A percentile compares a stretch with the other conserved stretches of the same genome.
Conservation (phyloP, 2,888 invertebrate species). For the Agrotis ipsilon region DNA sequence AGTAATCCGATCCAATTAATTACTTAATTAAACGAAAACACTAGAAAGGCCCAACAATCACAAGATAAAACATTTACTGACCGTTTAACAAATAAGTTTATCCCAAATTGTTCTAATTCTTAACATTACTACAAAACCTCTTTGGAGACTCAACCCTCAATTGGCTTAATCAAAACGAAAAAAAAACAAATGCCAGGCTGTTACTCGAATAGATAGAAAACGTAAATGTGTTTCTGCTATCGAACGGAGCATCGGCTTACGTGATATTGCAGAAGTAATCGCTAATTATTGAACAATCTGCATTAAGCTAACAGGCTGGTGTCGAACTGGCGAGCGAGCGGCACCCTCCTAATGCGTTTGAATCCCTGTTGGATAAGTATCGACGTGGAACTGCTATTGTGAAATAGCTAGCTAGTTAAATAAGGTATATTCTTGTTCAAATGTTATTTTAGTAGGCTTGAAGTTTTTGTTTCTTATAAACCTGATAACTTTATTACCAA, state of each 20-base stretch:
- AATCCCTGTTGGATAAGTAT: conserved; percentile 4
- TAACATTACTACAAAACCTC: too few relatives aligned
- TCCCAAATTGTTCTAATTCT: neutral
- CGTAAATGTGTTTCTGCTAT: conserved; percentile 1
- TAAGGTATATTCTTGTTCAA: too few relatives aligned
- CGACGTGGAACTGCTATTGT: neutral
- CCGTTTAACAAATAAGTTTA: neutral
- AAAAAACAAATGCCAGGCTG: neutral
- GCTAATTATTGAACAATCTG: conserved; percentile 37
- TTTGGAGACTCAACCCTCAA: too few relatives aligned
- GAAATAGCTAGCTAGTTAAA: neutral
- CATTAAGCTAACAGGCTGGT: conserved; percentile 16
- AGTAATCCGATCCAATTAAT: neutral
- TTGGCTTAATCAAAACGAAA: neutral
- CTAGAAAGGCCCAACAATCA: neutral
- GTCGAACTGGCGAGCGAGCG: conserved; percentile 1
- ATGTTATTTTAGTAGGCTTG: too few relatives aligned
- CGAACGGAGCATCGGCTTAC: neutral
- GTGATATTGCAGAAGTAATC: conserved; percentile 31
- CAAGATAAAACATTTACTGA: neutral
- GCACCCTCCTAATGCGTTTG: neutral
- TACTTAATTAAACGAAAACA: neutral
- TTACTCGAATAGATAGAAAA: neutral
- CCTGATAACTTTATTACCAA: too few relatives aligned
- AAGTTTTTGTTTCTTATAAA: neutral